These are phyloP conservation scores for Dicycla oo DNA, from an alignment of 2,888 invertebrate species.

Conservation along the genomic window DNA sequence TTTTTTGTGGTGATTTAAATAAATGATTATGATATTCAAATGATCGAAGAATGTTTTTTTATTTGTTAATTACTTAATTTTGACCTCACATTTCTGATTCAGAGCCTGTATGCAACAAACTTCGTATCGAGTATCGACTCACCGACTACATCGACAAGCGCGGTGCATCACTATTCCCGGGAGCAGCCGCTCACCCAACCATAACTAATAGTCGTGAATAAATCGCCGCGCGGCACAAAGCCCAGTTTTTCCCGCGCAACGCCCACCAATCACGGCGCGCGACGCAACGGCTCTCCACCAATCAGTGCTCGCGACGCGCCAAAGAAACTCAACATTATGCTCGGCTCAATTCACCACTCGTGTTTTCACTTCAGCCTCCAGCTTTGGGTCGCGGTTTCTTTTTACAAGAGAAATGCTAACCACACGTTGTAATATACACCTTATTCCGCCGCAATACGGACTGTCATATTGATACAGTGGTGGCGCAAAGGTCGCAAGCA, in stretches of 20 bases:
- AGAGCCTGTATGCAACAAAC: too few relatives aligned
- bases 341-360: constrained; percentile 80
- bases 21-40: neutral
- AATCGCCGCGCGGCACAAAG: constrained; percentile 85
- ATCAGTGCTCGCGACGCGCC: constrained; percentile 77
- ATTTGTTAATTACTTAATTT: too few relatives aligned
- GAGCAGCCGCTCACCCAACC: constrained; percentile 82
- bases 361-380: constrained; percentile 80
- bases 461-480: neutral
- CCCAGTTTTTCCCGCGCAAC: constrained; percentile 78
- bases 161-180: constrained; percentile 71
- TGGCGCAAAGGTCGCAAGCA: constrained; percentile 42
- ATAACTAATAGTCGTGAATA: constrained; percentile 89
- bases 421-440: constrained; percentile 69
- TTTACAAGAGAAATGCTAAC: constrained; percentile 62
- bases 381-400: constrained; percentile 82
- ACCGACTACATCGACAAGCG: constrained; percentile 24
- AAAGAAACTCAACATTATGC: constrained; percentile 87
- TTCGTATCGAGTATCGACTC: constrained; percentile 1
- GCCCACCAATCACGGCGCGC: constrained; percentile 81
- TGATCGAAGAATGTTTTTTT: neutral
- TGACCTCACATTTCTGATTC: too few relatives aligned
- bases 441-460: constrained; percentile 55
- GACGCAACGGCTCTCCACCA: constrained; percentile 77
- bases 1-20: neutral